Conservation (phyloP, 2,113 vertebrate species). For the Synodontis membranacea region DNA sequence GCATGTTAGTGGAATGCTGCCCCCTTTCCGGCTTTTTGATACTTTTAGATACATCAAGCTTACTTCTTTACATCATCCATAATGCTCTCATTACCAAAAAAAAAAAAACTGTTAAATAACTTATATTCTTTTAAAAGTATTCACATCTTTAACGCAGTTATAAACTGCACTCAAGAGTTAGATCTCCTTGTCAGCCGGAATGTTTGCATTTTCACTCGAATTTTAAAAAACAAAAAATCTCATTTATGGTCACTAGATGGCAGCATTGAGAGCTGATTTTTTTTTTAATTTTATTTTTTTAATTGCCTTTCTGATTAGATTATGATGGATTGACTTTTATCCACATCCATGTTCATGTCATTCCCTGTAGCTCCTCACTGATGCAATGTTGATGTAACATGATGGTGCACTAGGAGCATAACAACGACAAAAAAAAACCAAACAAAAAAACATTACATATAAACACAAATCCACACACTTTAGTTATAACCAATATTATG, state of each 20-base stretch:
- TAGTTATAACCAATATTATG: background rate
- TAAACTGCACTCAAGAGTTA: background rate
- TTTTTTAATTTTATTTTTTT: background rate
- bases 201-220: background rate
- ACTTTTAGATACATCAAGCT: background rate
- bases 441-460: background rate
- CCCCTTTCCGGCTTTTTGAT: background rate
- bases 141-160: background rate
- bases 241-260: constrained; percentile 21
- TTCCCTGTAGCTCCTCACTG: background rate
- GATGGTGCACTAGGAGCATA: background rate
- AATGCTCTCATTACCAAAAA: background rate
- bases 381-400: background rate
- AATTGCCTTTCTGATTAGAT: background rate
- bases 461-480: background rate
- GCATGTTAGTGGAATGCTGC: background rate
- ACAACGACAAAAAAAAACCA: too few relatives aligned
- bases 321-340: background rate
- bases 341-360: background rate
- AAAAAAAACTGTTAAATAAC: background rate
- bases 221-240: background rate
- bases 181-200: background rate
- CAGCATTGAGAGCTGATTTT: constrained; percentile 8
- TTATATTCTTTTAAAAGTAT: background rate
- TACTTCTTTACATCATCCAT: background rate